Evolutionary conservation across 2,888 invertebrate genomes (phyloP).

Genomic region (Branchipolynoe longqiensis): DNA sequence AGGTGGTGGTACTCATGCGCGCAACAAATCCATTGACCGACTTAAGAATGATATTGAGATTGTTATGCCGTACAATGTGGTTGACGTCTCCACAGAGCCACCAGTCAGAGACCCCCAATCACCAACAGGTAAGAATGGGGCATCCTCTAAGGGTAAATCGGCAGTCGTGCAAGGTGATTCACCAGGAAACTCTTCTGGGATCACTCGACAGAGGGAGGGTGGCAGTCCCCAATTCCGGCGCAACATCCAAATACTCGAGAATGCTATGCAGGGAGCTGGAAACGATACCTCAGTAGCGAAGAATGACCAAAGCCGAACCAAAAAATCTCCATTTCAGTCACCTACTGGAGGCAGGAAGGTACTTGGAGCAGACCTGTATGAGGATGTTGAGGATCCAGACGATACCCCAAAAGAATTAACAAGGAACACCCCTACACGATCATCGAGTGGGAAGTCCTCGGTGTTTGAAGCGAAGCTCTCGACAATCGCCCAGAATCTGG

Average conservation of each 20-base stretch:
- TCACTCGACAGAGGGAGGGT: background rate
- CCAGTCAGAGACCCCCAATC: conserved; percentile 15
- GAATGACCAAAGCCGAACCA: conserved; percentile 16
- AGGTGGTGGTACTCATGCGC: background rate
- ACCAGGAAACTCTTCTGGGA: background rate
- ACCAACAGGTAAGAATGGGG: conserved; percentile 21
- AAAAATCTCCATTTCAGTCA: conserved; percentile 31
- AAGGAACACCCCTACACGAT: conserved; percentile 4
- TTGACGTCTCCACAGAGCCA: conserved; percentile 55
- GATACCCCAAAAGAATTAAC: background rate
- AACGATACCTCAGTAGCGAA: background rate
- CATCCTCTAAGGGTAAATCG: background rate
- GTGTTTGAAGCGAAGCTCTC: conserved; percentile 45
- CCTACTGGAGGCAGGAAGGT: background rate
- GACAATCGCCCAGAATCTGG: conserved; percentile 44
- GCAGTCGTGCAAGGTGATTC: background rate
- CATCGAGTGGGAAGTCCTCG: conserved; percentile 12
- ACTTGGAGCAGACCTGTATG: conserved; percentile 1
- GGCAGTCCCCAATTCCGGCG: conserved; percentile 41
- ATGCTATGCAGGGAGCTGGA: conserved; percentile 25
- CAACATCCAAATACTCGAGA: conserved; percentile 31
- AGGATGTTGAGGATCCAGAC: conserved; percentile 42
- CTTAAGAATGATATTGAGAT: conserved; percentile 47
- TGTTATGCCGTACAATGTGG: conserved; percentile 57
- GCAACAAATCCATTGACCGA: conserved; percentile 22